phyloP scores from a whole-genome alignment of 2,113 vertebrate genomes.

The Tyrannus savana region DNA sequence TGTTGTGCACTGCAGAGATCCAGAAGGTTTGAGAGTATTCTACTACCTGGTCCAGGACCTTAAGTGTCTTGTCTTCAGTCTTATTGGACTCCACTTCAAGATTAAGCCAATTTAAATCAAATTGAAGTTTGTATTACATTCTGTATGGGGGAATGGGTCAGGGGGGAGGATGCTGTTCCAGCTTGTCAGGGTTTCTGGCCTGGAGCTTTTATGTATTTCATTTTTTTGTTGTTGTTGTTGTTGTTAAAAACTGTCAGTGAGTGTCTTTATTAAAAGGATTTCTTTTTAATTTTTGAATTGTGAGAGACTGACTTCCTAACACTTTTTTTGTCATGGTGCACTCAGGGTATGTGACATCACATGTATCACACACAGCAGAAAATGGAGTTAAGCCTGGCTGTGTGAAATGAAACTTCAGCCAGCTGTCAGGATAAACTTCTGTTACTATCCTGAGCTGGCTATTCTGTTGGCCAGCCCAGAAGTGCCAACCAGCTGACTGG shows the following conservation, averaged over 20 bases:
- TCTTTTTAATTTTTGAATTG: slow-evolving; percentile 42
- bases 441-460: rapidly evolving
- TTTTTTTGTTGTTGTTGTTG: not conserved
- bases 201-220: slow-evolving; percentile 69
- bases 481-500: rapidly evolving
- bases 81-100: slow-evolving; percentile 98
- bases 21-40: slow-evolving; percentile 96
- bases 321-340: not conserved
- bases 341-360: not conserved
- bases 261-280: slow-evolving; percentile 70
- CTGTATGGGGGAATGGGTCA: not conserved
- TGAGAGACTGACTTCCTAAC: not conserved
- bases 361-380: not conserved
- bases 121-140: slow-evolving; percentile 41
- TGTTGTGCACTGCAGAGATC: slow-evolving; percentile 83
- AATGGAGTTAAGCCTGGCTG: not conserved
- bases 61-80: slow-evolving; percentile 98
- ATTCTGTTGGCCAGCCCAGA: not conserved
- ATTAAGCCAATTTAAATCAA: slow-evolving; percentile 96
- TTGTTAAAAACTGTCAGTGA: slow-evolving; percentile 52
- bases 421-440: not conserved
- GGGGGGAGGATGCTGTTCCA: not conserved
- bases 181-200: slow-evolving; percentile 7
- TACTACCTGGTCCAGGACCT: slow-evolving; percentile 99
- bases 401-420: not conserved